Percentiles rank a stretch among this genome's conserved stretches.
Conservation (phyloP, 2,888 invertebrate genomes). For the Cataglyphis livida region DNA sequence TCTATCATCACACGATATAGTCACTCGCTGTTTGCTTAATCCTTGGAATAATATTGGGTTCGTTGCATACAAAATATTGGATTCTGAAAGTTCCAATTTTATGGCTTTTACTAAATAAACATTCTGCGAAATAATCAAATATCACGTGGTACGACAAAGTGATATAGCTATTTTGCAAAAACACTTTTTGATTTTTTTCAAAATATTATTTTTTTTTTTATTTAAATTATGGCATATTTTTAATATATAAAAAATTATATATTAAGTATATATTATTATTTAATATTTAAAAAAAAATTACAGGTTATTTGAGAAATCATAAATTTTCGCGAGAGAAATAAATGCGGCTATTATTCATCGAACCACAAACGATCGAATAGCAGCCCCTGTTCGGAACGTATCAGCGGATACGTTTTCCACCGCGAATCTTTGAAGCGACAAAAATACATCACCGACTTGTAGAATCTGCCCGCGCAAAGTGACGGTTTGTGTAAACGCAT, state of each 20-base stretch:
- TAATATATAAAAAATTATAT: neutral
- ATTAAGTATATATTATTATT: neutral
- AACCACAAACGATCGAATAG: conserved; percentile 5
- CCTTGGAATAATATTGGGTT: neutral
- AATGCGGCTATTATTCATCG: neutral
- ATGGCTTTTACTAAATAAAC: neutral
- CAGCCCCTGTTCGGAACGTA: conserved; percentile 3
- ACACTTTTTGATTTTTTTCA: neutral
- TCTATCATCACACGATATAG: neutral
- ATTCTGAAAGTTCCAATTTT: neutral
- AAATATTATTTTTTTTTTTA: neutral
- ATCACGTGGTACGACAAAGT: neutral
- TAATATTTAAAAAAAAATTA: neutral
- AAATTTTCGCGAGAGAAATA: neutral
- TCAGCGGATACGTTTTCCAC: neutral
- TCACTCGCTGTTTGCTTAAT: conserved; percentile 1
- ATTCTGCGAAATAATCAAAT: neutral
- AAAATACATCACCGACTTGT: conserved; percentile 29
- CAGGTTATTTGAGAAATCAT: neutral
- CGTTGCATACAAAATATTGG: neutral
- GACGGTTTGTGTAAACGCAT: conserved; percentile 54
- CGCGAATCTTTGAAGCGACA: conserved; percentile 46
- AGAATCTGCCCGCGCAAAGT: conserved; percentile 17
- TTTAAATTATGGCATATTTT: neutral
- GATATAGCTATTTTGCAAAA: neutral